phyloP scores from a whole-genome alignment of 2,113 vertebrate genomes.

The Odocoileus hemionus region DNA sequence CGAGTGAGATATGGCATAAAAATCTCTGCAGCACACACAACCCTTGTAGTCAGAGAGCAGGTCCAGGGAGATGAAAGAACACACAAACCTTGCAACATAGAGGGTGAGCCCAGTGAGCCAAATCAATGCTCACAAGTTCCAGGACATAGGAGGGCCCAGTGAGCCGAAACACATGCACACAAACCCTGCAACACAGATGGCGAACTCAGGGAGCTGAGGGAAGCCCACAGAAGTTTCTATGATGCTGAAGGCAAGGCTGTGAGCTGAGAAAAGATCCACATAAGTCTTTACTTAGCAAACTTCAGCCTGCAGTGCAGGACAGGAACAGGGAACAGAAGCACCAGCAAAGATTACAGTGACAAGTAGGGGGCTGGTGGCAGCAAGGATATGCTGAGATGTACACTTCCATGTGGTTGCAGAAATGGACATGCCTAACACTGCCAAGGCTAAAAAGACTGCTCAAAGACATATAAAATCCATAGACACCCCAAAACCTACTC shows the following conservation, averaged over 20 bases:
- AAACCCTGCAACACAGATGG: not conserved
- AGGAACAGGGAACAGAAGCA: not conserved
- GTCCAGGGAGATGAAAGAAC: not conserved
- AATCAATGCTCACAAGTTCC: not conserved
- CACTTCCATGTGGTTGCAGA: rapidly evolving
- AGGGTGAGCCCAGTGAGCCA: not conserved
- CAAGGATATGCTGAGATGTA: not conserved
- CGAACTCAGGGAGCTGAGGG: not conserved
- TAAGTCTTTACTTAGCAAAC: not conserved
- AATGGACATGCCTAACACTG: not conserved
- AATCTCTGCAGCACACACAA: not conserved
- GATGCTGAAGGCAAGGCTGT: not conserved
- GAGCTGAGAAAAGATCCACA: not conserved
- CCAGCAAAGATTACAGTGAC: not conserved
- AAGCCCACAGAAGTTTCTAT: not conserved
- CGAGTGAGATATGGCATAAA: not conserved
- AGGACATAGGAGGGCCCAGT: not conserved
- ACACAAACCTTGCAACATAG: not conserved
- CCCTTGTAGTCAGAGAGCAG: not conserved
- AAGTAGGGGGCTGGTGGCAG: not conserved
- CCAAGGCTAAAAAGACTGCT: not conserved
- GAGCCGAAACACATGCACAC: not conserved
- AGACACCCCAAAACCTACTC: not conserved
- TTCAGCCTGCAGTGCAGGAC: not conserved
- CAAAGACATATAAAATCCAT: not conserved